A percentile compares a stretch with the other conserved stretches of the same genome.
Conservation (phyloP, 2,113 vertebrate genomes). For the Octodon degus region DNA sequence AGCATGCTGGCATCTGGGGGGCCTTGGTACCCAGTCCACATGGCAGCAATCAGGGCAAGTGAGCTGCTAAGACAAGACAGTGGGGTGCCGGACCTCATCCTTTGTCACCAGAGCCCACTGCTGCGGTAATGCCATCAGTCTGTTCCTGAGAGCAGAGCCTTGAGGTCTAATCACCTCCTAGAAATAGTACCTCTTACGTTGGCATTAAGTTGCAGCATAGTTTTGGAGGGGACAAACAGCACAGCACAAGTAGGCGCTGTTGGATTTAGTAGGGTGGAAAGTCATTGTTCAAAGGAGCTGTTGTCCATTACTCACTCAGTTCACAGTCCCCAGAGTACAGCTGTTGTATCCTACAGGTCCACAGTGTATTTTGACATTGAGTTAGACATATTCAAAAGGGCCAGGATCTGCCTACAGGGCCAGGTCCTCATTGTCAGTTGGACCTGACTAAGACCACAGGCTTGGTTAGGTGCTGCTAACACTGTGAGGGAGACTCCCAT, state of each 20-base stretch:
- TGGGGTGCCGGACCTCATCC: accelerated
- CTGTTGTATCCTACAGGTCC: not conserved
- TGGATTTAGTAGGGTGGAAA: not conserved
- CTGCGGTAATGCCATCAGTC: not conserved
- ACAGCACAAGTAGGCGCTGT: not conserved
- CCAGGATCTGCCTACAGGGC: not conserved
- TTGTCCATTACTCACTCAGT: not conserved
- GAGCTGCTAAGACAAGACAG: accelerated
- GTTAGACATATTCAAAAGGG: not conserved
- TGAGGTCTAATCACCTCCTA: not conserved
- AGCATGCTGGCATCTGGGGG: not conserved
- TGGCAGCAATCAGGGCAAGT: not conserved
- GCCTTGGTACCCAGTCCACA: too few species aligned
- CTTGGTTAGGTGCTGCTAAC: not conserved
- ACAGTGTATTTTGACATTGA: not conserved
- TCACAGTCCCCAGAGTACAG: not conserved
- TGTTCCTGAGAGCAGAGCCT: not conserved
- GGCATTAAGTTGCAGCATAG: not conserved
- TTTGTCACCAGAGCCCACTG: not conserved
- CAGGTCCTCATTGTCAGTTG: not conserved
- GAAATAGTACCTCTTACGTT: not conserved
- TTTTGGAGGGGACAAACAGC: not conserved
- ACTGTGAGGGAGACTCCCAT: not conserved
- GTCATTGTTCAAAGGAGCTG: not conserved
- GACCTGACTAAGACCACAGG: not conserved